Evolutionary conservation across 2,888 invertebrate species (phyloP).

Genomic region (Drosophila vallismaia): DNA sequence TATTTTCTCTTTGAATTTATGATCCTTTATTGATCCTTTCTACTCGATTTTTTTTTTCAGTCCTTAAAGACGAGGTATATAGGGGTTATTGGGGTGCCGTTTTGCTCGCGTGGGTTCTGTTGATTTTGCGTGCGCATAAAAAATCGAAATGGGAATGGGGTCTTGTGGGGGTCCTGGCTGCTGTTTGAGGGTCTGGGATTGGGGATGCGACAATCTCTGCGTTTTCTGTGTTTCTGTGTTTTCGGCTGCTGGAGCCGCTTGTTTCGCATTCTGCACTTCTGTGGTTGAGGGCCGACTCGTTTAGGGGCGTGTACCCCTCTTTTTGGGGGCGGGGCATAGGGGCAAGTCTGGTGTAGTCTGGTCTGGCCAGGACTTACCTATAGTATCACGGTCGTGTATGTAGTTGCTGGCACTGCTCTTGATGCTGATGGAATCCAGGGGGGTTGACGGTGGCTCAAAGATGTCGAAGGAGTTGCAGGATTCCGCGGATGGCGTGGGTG

Average conservation of each 20-base stretch:
- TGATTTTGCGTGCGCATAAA: conserved; percentile 64
- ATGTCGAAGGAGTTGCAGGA: conserved; percentile 68
- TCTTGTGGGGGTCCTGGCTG: background rate
- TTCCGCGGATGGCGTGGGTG: conserved; percentile 53
- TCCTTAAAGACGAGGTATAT: conserved; percentile 9
- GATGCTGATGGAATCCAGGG: conserved; percentile 68
- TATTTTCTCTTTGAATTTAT: too few relatives aligned
- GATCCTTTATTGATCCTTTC: too few relatives aligned
- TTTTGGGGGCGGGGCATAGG: conserved; percentile 6
- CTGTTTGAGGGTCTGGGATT: conserved; percentile 1
- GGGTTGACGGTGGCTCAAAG: conserved; percentile 63
- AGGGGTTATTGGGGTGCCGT: conserved; percentile 41
- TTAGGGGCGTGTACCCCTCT: conserved; percentile 68
- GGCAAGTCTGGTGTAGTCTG: too few relatives aligned
- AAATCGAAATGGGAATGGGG: conserved; percentile 34
- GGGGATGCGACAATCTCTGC: conserved; percentile 35
- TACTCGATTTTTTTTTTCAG: background rate
- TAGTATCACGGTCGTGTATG: conserved; percentile 63
- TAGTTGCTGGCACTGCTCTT: conserved; percentile 73
- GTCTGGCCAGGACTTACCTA: conserved; percentile 57
- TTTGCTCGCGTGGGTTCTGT: conserved; percentile 67
- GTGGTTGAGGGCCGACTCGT: conserved; percentile 70
- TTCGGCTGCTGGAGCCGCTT: conserved; percentile 56
- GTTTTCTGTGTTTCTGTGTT: conserved; percentile 26
- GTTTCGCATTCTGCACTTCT: conserved; percentile 68